Evolutionary conservation across 2,797 vertebrate species (phyloP), one percentile per base, ranked within the genome.

Genomic region (Champsocephalus gunnari): DNA sequence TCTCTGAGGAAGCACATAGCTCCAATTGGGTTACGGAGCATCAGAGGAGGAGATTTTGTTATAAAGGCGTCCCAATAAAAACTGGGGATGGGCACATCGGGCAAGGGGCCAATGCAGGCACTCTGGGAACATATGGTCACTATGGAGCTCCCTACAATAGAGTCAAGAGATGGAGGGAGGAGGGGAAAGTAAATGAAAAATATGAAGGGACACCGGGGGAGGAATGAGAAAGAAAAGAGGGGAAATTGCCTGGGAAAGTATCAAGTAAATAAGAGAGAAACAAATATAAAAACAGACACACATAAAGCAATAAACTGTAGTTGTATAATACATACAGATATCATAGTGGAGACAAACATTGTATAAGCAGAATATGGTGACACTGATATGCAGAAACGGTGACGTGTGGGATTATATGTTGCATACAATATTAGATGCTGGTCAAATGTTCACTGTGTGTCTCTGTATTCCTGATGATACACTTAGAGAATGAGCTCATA

Each of bases 31-130:
- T 89, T 81, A 84, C 68, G 56, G 71, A 60, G 79, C 74, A 83
- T 80, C 69, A 70, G 71, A 49, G 71, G 73, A 61, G 50, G 83
- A 86, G 81, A 89, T 83, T 87, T 83, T 83, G 75, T 87, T 86
- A 87, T 81, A 86, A 84, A 88, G 48, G 78, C 51, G 83, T 86
- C 61, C 86, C 66, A 86, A 86, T 88, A 89, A 89, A 82, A 84
- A 78, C n/a, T 12, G 44, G 43, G 56, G 54, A 61, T 67, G 60
- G 79, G 77, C 63, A 77, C 60, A 71, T 32, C 65, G 70, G 65
- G 59, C 67, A 71, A 67, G 54, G 62, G 44, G 63, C 60, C 64
- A 21, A 70, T 4, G 4, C 14, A 43, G 60, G 73, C 71, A 70
- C 71, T 62, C 55, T 5, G 54, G 69, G 61, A 84, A 60, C 76